These are phyloP conservation scores for Automeris io DNA, from an alignment of 2,888 invertebrate species.

Conservation along the genomic window DNA sequence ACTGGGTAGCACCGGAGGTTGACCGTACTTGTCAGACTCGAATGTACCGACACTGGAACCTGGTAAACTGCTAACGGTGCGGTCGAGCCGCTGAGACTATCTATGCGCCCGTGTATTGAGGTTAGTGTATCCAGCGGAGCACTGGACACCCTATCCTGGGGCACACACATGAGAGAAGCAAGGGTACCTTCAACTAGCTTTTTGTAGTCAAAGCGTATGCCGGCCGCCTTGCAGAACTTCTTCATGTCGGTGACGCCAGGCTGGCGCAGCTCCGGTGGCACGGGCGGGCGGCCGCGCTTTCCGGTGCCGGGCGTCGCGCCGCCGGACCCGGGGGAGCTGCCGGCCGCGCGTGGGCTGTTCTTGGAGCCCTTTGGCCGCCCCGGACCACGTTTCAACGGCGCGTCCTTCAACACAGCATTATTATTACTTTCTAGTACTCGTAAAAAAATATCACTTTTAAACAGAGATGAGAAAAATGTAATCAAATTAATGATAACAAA, in stretches of 20 bases:
- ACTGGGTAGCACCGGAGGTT: too few relatives aligned
- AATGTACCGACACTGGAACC: too few relatives aligned
- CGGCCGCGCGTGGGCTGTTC: constrained; percentile 24
- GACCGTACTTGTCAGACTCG: too few relatives aligned
- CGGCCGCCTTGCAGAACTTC: constrained; percentile 71
- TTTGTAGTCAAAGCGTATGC: constrained; percentile 69
- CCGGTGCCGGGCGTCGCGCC: constrained; percentile 29
- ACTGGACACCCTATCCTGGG: too few relatives aligned
- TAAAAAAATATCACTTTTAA: background rate
- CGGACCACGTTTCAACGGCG: constrained; percentile 56
- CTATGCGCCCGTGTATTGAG: too few relatives aligned
- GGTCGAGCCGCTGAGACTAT: too few relatives aligned
- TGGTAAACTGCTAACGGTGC: too few relatives aligned
- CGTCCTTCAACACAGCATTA: constrained; percentile 29
- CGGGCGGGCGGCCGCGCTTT: constrained; percentile 60
- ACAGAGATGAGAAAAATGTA: too few relatives aligned
- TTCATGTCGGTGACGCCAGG: constrained; percentile 73
- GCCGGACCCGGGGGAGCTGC: constrained; percentile 17
- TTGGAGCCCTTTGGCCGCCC: constrained; percentile 65
- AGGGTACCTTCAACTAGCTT: constrained; percentile 62
- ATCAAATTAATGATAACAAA: too few relatives aligned
- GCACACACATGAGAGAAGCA: too few relatives aligned
- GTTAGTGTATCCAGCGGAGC: too few relatives aligned
- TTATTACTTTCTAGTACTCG: background rate
- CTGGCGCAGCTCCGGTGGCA: constrained; percentile 60